phyloP scores from a whole-genome alignment of 2,888 invertebrate species.

The Cephus pulcher region DNA sequence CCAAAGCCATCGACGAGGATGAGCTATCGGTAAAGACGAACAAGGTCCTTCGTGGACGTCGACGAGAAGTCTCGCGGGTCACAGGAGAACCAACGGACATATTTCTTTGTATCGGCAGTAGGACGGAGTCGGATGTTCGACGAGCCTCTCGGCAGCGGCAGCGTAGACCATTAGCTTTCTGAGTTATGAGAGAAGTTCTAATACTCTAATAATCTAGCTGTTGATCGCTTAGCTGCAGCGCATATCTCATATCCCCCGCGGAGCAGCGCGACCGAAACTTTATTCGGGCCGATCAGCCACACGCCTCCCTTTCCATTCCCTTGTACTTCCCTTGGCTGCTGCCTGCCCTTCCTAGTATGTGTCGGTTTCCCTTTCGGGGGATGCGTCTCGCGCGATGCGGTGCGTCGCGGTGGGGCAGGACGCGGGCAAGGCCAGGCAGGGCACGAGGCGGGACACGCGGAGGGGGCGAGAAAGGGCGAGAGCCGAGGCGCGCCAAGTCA shows the following conservation, averaged over 20 bases:
- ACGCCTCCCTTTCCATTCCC: conserved; percentile 49
- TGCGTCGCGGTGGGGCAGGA: conserved; percentile 1
- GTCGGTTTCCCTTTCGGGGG: not conserved
- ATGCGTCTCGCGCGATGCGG: conserved; percentile 5
- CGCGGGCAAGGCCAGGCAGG: not conserved
- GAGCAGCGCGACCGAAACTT: conserved; percentile 44
- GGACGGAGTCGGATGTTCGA: not conserved
- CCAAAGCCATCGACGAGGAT: not conserved
- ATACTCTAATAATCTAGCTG: conserved; percentile 65
- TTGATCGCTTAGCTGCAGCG: conserved; percentile 47
- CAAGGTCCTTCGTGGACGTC: not conserved
- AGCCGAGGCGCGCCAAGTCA: conserved; percentile 51
- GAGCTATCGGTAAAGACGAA: not conserved
- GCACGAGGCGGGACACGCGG: conserved; percentile 7
- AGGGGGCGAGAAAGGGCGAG: not conserved
- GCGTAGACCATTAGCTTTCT: conserved; percentile 58
- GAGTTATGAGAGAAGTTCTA: conserved; percentile 65
- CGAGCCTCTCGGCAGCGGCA: conserved; percentile 24
- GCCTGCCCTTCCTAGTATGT: conserved; percentile 15
- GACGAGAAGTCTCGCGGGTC: not conserved
- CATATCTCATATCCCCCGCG: conserved; percentile 9
- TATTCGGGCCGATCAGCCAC: conserved; percentile 58
- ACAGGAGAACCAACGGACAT: not conserved
- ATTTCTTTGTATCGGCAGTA: not conserved
- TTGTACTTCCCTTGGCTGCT: conserved; percentile 32